Evolutionary conservation across 1,140 invertebrate species (phyloP).

Genomic region (Pygmarrhopalites habei): DNA sequence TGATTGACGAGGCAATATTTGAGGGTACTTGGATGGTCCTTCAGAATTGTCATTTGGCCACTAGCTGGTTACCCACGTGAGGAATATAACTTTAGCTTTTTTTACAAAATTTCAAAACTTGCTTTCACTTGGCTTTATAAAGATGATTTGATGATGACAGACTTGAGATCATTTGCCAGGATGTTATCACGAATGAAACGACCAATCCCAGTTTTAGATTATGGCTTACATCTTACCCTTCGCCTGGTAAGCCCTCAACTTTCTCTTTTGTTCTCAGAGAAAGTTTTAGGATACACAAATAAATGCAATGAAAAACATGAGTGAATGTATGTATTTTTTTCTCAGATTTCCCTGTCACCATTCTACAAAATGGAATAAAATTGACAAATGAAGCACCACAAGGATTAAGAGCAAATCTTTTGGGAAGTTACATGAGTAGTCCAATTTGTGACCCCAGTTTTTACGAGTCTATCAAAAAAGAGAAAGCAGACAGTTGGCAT

Average conservation of each 20-base stretch:
- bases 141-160: too few species aligned
- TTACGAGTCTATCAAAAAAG: conserved; percentile 50
- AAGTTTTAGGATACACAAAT: too few species aligned
- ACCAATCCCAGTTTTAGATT: conserved; percentile 70
- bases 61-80: conserved; percentile 81
- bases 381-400: conserved; percentile 55
- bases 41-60: conserved; percentile 89
- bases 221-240: conserved; percentile 90
- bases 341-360: conserved; percentile 53
- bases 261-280: too few species aligned
- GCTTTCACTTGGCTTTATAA: too few species aligned
- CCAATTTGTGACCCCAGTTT: conserved; percentile 54
- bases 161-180: conserved; percentile 73
- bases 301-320: too few species aligned
- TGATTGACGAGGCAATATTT: conserved; percentile 67
- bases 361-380: conserved; percentile 54
- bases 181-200: conserved; percentile 53
- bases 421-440: conserved; percentile 49
- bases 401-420: conserved; percentile 51
- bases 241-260: too few species aligned
- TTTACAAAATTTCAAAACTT: too few species aligned
- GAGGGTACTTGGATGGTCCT: conserved; percentile 82
- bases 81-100: too few species aligned
- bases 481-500: conserved; percentile 49
- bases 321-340: too few species aligned